A percentile compares a stretch with the other conserved stretches of the same genome.
Conservation (phyloP, 2,888 invertebrate genomes). For the Cotesia congregata region DNA sequence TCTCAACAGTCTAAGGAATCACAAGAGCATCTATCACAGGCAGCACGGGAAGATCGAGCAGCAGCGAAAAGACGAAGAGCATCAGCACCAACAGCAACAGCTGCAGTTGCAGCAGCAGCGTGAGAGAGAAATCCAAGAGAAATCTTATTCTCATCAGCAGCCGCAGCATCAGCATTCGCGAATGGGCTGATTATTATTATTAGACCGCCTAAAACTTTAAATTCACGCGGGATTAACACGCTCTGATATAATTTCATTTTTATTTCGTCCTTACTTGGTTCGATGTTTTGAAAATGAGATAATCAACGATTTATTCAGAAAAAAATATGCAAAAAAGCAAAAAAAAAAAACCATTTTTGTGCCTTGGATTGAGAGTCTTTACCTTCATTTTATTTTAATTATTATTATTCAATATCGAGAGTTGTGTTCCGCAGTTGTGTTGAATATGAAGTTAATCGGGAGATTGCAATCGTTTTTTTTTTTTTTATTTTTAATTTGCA, state of each 20-base stretch:
- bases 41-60: slow-evolving; percentile 75
- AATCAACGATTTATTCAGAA: neutral
- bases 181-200: slow-evolving; percentile 54
- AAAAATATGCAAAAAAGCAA: neutral
- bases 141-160: slow-evolving; percentile 41
- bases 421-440: neutral
- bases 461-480: slow-evolving; percentile 22
- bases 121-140: slow-evolving; percentile 54
- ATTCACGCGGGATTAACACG: neutral
- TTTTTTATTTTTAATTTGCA: slow-evolving; percentile 24
- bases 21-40: slow-evolving; percentile 93
- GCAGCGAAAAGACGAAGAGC: slow-evolving; percentile 78
- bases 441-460: slow-evolving; percentile 20
- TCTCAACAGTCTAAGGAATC: slow-evolving; percentile 90
- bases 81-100: slow-evolving; percentile 52
- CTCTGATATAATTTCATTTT: neutral
- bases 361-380: slow-evolving; percentile 30
- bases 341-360: slow-evolving; percentile 19
- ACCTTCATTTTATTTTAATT: neutral
- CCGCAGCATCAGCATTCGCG: slow-evolving; percentile 55
- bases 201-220: neutral
- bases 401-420: neutral
- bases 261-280: neutral
- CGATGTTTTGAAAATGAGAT: neutral
- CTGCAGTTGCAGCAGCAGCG: slow-evolving; percentile 60